phyloP scores from a whole-genome alignment of 2,113 vertebrate genomes.

The Tenrec ecaudatus region DNA sequence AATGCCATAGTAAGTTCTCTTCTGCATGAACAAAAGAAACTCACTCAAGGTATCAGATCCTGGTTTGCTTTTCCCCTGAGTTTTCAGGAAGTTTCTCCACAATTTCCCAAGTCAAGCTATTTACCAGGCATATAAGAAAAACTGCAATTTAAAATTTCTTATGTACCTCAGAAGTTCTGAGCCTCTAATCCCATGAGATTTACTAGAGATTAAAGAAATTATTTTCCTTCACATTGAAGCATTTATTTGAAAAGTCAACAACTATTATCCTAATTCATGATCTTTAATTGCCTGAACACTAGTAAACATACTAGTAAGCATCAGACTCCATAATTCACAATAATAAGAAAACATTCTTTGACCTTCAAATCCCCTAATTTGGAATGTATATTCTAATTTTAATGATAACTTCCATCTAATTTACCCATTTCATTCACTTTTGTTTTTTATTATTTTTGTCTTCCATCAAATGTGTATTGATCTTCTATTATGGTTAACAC shows the following conservation, averaged over 20 bases:
- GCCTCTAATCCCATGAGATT: not conserved
- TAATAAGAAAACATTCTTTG: not conserved
- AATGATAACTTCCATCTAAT: accelerated
- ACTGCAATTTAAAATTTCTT: not conserved
- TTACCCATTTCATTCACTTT: not conserved
- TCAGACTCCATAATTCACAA: not conserved
- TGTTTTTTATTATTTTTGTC: not conserved
- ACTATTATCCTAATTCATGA: not conserved
- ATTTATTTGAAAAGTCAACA: slow-evolving; percentile 21
- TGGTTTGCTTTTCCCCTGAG: not conserved
- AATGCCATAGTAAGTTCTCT: not conserved
- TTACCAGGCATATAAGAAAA: slow-evolving; percentile 13
- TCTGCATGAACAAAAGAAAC: slow-evolving; percentile 39
- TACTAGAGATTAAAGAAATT: not conserved
- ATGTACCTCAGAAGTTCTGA: slow-evolving; percentile 1
- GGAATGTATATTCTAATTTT: not conserved
- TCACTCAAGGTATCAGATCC: not conserved
- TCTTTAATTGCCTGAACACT: not conserved
- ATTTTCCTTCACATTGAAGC: not conserved
- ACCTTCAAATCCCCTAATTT: not conserved
- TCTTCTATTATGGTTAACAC: not conserved
- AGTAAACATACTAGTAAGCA: not conserved
- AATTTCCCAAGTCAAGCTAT: not conserved
- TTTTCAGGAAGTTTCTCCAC: not conserved
- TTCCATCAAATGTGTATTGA: not conserved